Evolutionary conservation across 2,888 invertebrate genomes (phyloP), one percentile per base, ranked within the genome.

Genomic region (Scaptomyza cyrtandrae): DNA sequence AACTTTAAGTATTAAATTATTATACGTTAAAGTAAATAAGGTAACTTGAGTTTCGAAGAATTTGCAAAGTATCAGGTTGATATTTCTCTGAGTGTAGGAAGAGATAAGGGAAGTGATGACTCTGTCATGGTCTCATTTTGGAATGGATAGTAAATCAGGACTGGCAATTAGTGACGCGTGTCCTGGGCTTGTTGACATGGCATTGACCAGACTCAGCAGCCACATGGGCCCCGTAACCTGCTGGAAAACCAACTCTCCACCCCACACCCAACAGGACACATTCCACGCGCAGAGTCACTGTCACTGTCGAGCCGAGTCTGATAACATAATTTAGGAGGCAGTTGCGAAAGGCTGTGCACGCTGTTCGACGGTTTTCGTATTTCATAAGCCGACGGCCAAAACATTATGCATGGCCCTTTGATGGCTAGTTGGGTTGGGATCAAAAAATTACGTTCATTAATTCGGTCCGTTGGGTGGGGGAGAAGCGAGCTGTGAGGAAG

Each of bases 371-470:
- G 62, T 69, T 82, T 71, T 61, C 57, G 61, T 44, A 83, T 74
- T 80, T 81, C 86, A 77, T 80, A 87, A 82, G 76, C 86, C 62
- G 70, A 55, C 60, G 75, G 53, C 53, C 63, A 69, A 84, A 67
- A 80, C 86, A 83, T 83, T 88, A 72, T 76, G 76, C 84, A 80
- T 78, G 84, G 19, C 19, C 58, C 68, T 83, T 83, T 87, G 83
- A 69, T 64, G 52, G 37, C 57, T 39, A 46, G 14, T 10, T 39
- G 46, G 31, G 31, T 10, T 45, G 35, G 19, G 57, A 13, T 39
- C 48, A 56, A 75, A 83, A 74, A 78, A 78, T 80, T 57, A 48
- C 71, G 73, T 73, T 83, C 78, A 88, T 88, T 84, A 79, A 69
- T 58, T 71, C 58, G 49, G 48, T 9, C 37, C 27, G 31, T 55